Evolutionary conservation across 2,888 invertebrate genomes (phyloP), one percentile per base, ranked within the genome.

Genomic region (Himalopsyche japonica): DNA sequence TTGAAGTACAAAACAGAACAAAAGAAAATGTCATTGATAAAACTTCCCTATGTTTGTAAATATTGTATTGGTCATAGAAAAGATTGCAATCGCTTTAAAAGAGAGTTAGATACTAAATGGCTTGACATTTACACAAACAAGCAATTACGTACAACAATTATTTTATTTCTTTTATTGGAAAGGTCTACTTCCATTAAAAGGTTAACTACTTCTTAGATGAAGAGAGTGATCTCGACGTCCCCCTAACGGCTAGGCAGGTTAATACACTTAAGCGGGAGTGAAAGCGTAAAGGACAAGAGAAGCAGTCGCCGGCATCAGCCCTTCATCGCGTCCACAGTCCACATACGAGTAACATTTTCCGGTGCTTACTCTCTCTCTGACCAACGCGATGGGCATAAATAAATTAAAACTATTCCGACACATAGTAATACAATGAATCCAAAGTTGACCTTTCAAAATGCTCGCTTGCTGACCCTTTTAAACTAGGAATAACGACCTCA

Each of bases 381-480:
- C 57, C 57, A 57, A 30, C 32, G 27, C 78, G 20, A 47, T 57
- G 81, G 79, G 78, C 79, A 87, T 87, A 86, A 87, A 87, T 87
- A 87, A 87, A 86, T 87, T 87, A 87, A 86, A 87, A 86, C 86
- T 87, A 86, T 82, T 85, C 85, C 79, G 85, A 85, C 85, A 80
- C 79, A 57, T 34, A 78, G 76, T 84, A 87, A 87, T 85, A 86
- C 86, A 86, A 87, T 86, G 87, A 87, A 84, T 87, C 86, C 84
- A 64, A 83, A 85, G 84, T 87, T 87, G 84, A 87, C 87, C 87
- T 87, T 86, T 87, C 86, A 78, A 83, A 83, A 81, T 81, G 81
- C 79, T 80, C 48, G 70, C 79, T 30, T 34, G 64, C 79, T 79
- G 83, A 86, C 87, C 87, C 85, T 87, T 86, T 87, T 86, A 87